Percentiles rank a stretch among this genome's conserved stretches.
phyloP scores from a whole-genome alignment of 2,113 vertebrate species.

The Menura novaehollandiae region DNA sequence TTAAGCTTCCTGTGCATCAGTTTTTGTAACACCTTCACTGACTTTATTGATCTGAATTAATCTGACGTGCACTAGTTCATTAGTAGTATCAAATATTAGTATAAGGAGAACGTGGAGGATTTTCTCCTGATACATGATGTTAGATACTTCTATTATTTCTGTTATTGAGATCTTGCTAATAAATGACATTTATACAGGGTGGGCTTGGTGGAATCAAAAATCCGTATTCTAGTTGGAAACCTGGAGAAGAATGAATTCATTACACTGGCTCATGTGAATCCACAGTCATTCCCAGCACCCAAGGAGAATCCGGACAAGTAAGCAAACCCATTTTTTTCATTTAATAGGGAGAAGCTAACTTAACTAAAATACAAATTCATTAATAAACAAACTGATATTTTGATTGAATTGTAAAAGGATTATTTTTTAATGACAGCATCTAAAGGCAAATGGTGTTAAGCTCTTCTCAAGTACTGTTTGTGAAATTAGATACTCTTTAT shows the following conservation, averaged over 20 bases:
- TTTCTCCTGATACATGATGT: not conserved
- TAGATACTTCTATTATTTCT: not conserved
- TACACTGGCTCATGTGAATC: constrained; percentile 84
- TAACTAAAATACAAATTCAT: not conserved
- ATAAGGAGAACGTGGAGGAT: not conserved
- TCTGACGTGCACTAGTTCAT: not conserved
- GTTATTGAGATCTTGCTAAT: constrained; percentile 13
- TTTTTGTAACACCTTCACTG: not conserved
- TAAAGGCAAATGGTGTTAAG: not conserved
- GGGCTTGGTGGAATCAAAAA: constrained; percentile 90
- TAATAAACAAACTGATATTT: not conserved
- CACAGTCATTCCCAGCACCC: constrained; percentile 82
- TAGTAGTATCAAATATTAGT: not conserved
- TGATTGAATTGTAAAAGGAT: not conserved
- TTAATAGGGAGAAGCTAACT: not conserved
- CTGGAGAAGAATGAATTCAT: constrained; percentile 88
- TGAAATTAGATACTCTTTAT: not conserved
- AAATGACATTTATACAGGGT: constrained; percentile 74
- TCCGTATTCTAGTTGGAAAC: constrained; percentile 86
- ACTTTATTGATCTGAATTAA: not conserved
- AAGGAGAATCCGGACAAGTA: constrained; percentile 82
- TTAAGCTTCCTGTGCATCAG: not conserved
- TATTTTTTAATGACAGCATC: not conserved
- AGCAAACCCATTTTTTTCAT: constrained; percentile 28
- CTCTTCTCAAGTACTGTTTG: not conserved